Evolutionary conservation across 2,797 vertebrate species (phyloP).

Genomic region (Hapalemur alaotrensis): DNA sequence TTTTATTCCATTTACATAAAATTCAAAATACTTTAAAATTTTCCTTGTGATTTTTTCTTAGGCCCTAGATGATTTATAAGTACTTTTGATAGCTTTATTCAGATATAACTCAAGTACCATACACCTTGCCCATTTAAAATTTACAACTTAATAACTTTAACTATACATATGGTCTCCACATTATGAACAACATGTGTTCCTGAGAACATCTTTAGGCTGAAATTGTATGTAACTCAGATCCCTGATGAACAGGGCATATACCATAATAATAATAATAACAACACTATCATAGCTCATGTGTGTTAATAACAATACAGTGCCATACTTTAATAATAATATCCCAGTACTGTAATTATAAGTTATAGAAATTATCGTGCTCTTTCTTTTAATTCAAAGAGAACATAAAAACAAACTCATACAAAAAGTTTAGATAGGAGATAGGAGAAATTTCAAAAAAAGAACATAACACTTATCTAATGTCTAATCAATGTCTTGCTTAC

Average conservation of each 20-base stretch:
- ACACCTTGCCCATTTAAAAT: background rate
- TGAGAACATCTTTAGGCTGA: background rate
- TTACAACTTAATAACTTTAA: background rate
- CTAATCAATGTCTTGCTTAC: background rate
- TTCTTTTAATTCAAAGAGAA: background rate
- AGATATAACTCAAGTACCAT: background rate
- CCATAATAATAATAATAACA: background rate
- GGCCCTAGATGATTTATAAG: background rate
- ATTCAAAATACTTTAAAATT: background rate
- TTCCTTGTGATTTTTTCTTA: background rate
- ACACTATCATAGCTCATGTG: background rate
- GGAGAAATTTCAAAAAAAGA: background rate
- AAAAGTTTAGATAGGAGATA: background rate
- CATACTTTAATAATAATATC: too few relatives aligned
- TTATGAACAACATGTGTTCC: background rate
- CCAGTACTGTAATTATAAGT: too few relatives aligned
- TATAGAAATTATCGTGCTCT: too few relatives aligned
- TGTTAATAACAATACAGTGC: too few relatives aligned
- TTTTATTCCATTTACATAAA: background rate
- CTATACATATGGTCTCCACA: background rate
- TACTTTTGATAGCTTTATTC: background rate
- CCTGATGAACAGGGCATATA: background rate
- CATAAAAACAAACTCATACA: background rate
- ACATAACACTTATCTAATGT: background rate
- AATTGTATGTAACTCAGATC: background rate